A percentile compares a stretch with the other conserved stretches of the same genome.
These are phyloP conservation scores for Scytalopus superciliaris DNA, from an alignment of 2,113 vertebrate species.

Conservation along the genomic window DNA sequence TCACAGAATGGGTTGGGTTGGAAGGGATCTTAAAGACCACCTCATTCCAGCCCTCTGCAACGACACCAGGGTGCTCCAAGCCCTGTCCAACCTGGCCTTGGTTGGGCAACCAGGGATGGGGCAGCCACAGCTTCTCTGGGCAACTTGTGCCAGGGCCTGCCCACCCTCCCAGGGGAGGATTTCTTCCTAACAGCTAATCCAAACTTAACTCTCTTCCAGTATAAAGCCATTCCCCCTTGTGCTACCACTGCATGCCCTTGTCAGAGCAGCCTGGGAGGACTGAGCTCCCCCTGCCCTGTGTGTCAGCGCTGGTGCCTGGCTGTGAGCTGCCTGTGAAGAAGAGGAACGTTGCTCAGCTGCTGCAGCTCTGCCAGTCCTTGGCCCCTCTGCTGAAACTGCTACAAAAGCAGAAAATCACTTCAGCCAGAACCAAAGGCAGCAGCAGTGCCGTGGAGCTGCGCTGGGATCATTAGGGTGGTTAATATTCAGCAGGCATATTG, in stretches of 20 bases:
- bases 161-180: not conserved
- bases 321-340: not conserved
- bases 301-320: not conserved
- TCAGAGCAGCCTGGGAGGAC: not conserved
- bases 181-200: not conserved
- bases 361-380: slow-evolving; percentile 29
- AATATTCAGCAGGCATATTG: slow-evolving; percentile 47
- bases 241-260: not conserved
- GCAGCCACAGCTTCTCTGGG: not conserved
- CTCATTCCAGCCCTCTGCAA: not conserved
- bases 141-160: not conserved
- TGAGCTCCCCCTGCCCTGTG: not conserved
- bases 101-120: not conserved
- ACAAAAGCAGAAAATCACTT: slow-evolving; percentile 30
- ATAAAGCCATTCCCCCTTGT: not conserved
- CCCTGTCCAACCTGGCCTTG: not conserved
- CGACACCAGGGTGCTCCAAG: not conserved
- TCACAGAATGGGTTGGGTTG: not conserved
- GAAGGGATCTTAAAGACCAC: not conserved
- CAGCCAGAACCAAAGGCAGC: not conserved
- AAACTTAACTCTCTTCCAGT: not conserved
- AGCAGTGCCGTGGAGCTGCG: not conserved
- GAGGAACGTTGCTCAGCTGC: slow-evolving; percentile 13
- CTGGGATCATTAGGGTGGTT: slow-evolving; percentile 35
- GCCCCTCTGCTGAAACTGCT: slow-evolving; percentile 8